These are phyloP conservation scores for Notolepis coatsorum DNA, from an alignment of 2,797 vertebrate genomes.

Conservation along the genomic window DNA sequence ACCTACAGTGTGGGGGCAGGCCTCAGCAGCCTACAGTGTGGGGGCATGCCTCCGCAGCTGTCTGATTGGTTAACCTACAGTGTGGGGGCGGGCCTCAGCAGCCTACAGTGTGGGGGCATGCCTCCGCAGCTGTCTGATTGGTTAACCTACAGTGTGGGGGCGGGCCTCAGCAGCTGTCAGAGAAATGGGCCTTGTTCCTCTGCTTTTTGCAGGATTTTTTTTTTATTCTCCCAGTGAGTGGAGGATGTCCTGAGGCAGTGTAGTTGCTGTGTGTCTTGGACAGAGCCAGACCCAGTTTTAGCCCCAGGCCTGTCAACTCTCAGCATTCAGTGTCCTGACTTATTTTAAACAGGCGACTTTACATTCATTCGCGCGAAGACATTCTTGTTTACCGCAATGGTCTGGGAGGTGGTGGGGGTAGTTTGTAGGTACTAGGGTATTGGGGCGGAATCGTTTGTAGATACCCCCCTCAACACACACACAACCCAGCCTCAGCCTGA, in stretches of 20 bases:
- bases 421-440: too few relatives aligned
- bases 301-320: slow-evolving; percentile 40
- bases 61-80: too few relatives aligned
- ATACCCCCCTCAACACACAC: not conserved
- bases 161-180: not conserved
- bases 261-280: slow-evolving; percentile 30
- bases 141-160: not conserved
- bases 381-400: too few relatives aligned
- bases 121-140: not conserved
- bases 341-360: too few relatives aligned
- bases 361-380: too few relatives aligned
- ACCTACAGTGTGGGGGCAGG: too few relatives aligned
- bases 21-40: too few relatives aligned
- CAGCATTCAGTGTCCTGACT: slow-evolving; percentile 43
- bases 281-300: slow-evolving; percentile 46
- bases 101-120: not conserved
- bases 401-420: too few relatives aligned
- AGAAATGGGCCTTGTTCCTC: not conserved
- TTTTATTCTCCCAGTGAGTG: not conserved
- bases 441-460: too few relatives aligned
- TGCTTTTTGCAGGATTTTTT: slow-evolving; percentile 11
- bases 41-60: too few relatives aligned
- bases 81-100: not conserved
- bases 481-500: not conserved
- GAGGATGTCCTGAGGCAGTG: slow-evolving; percentile 19